Conservation (phyloP, 1,140 invertebrate species). For the Drosophila pandora region DNA sequence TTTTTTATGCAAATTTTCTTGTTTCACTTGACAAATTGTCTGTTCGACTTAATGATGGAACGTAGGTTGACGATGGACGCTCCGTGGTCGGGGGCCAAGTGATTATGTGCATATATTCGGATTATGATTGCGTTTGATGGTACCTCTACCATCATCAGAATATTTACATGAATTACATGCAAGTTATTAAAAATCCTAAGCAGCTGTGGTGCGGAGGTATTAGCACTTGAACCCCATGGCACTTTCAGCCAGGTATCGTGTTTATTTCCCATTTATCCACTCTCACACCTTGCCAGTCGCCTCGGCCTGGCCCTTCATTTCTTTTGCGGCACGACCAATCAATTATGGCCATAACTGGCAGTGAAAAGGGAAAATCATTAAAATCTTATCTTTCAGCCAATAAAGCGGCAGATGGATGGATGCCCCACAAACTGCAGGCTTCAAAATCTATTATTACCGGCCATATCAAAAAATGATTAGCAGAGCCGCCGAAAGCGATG, state of each 20-base stretch:
- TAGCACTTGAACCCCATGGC: neutral
- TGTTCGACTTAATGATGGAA: conserved; percentile 75
- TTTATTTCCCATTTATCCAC: conserved; percentile 33
- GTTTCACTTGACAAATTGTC: conserved; percentile 78
- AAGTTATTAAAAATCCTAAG: neutral
- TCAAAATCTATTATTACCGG: conserved; percentile 60
- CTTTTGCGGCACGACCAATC: conserved; percentile 27
- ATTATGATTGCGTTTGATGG: neutral
- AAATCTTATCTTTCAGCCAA: conserved; percentile 59
- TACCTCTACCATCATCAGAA: neutral
- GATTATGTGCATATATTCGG: conserved; percentile 14
- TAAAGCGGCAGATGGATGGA: conserved; percentile 60
- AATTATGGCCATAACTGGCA: conserved; percentile 53
- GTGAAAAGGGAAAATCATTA: conserved; percentile 52
- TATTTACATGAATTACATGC: neutral
- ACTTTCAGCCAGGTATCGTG: conserved; percentile 19
- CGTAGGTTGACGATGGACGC: conserved; percentile 37
- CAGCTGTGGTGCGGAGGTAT: neutral
- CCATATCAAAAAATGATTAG: conserved; percentile 67
- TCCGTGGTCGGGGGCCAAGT: conserved; percentile 2
- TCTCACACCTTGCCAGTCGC: conserved; percentile 31
- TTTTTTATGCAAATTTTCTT: conserved; percentile 77
- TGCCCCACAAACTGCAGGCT: conserved; percentile 9
- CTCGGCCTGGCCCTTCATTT: conserved; percentile 18
- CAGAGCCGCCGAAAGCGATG: conserved; percentile 46